These are phyloP conservation scores for Pelochelys cantorii DNA, from an alignment of 2,797 vertebrate species.

Conservation along the genomic window DNA sequence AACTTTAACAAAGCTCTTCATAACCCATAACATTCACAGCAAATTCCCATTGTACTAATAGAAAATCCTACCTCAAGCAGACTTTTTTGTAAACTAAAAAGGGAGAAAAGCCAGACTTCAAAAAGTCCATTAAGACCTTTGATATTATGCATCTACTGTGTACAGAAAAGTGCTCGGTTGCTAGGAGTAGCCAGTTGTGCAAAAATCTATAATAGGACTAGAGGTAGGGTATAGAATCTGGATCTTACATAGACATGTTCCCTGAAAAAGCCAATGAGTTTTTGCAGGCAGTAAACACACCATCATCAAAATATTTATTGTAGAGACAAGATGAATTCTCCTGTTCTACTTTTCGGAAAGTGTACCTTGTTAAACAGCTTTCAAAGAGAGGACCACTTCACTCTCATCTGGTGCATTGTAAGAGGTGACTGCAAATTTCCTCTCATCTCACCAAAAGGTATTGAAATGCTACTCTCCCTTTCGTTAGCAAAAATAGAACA, in stretches of 20 bases:
- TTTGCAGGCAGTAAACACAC: background rate
- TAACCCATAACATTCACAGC: background rate
- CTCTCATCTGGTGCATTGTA: background rate
- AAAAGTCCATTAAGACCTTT: background rate
- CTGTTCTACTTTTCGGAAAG: background rate
- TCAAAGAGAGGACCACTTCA: background rate
- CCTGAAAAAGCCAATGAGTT: background rate
- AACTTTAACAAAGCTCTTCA: background rate
- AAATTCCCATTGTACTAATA: background rate
- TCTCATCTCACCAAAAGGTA: background rate
- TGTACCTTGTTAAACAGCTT: background rate
- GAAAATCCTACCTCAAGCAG: background rate
- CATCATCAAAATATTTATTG: background rate
- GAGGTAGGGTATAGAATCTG: background rate
- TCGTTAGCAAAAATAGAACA: constrained; percentile 7
- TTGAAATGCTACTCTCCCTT: background rate
- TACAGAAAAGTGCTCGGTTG: background rate
- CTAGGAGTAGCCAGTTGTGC: background rate
- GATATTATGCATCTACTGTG: background rate
- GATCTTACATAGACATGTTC: background rate
- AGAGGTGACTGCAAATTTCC: background rate
- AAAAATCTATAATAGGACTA: background rate
- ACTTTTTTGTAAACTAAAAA: background rate
- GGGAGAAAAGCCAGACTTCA: background rate
- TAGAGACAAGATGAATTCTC: background rate